Conservation (phyloP, 2,113 vertebrate genomes). For the Chaetodon auriga region DNA sequence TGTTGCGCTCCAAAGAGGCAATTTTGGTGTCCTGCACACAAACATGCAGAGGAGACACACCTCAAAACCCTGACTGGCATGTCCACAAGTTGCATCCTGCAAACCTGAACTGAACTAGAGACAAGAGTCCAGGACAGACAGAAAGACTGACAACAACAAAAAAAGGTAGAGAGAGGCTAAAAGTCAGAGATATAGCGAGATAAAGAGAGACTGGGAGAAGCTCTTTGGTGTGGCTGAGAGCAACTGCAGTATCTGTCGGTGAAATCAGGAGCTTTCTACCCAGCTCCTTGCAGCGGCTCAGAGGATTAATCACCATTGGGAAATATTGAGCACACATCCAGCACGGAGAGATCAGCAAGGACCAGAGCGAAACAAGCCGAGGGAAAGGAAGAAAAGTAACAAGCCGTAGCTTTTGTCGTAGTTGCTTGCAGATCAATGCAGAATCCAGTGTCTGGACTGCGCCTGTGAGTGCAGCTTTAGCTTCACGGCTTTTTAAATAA, state of each 20-base stretch:
- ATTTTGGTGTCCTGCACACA: conserved; percentile 97
- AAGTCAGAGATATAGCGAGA: conserved; percentile 27
- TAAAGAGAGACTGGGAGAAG: conserved; percentile 49
- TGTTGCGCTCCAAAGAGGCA: conserved; percentile 97
- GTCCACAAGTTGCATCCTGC: conserved; percentile 60
- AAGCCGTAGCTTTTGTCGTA: conserved; percentile 59
- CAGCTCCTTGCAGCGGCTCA: conserved; percentile 63
- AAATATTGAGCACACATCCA: conserved; percentile 81
- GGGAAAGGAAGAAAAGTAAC: conserved; percentile 60
- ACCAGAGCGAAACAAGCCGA: conserved; percentile 52
- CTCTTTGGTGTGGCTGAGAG: conserved; percentile 58
- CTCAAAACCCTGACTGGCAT: conserved; percentile 64
- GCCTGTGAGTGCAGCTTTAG: conserved; percentile 75
- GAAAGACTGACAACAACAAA: conserved; percentile 15
- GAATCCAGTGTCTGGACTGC: conserved; percentile 69
- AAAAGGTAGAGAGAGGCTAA: conserved; percentile 1
- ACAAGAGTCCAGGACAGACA: conserved; percentile 35
- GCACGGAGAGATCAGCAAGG: conserved; percentile 65
- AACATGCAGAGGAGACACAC: conserved; percentile 77
- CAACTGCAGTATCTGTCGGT: conserved; percentile 77
- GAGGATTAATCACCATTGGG: conserved; percentile 83
- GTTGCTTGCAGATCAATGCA: conserved; percentile 74
- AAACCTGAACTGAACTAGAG: conserved; percentile 30
- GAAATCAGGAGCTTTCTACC: conserved; percentile 74
- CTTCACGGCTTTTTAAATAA: conserved; percentile 85